A percentile compares a stretch with the other conserved stretches of the same genome.
These are phyloP conservation scores for Tenthredo distinguenda DNA, from an alignment of 2,888 invertebrate species.

Conservation along the genomic window DNA sequence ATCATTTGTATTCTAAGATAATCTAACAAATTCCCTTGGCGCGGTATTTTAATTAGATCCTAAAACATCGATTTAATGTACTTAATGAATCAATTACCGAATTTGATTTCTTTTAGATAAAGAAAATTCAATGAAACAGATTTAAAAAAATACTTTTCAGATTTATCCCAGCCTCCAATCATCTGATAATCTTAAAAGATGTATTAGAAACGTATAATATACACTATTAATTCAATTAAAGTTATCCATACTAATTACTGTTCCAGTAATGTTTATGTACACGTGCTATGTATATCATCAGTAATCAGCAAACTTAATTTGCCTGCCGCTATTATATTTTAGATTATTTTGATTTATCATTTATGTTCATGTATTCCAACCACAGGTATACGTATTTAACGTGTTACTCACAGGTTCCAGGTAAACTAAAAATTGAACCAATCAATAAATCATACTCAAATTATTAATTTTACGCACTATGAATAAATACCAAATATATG, in stretches of 20 bases:
- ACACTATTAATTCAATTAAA: not conserved
- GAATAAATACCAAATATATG: not conserved
- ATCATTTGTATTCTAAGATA: not conserved
- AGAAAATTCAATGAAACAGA: not conserved
- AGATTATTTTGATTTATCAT: not conserved
- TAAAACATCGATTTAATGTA: not conserved
- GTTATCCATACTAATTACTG: not conserved
- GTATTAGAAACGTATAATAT: not conserved
- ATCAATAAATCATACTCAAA: not conserved
- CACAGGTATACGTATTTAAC: not conserved
- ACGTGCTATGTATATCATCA: not conserved
- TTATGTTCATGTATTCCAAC: not conserved
- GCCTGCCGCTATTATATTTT: not conserved
- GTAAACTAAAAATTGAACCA: not conserved
- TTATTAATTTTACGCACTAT: not conserved
- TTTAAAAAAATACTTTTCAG: not conserved
- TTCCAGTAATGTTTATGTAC: not conserved
- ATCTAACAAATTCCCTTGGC: not conserved
- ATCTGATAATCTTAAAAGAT: not conserved
- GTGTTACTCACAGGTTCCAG: not conserved
- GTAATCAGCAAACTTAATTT: not conserved
- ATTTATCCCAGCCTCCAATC: not conserved
- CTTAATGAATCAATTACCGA: not conserved
- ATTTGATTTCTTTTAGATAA: not conserved
- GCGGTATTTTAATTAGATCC: constrained; percentile 8